Percentiles rank a stretch among this genome's conserved stretches.
These are phyloP conservation scores for Hemiprocne comata DNA, from an alignment of 2,113 vertebrate species.

Conservation along the genomic window DNA sequence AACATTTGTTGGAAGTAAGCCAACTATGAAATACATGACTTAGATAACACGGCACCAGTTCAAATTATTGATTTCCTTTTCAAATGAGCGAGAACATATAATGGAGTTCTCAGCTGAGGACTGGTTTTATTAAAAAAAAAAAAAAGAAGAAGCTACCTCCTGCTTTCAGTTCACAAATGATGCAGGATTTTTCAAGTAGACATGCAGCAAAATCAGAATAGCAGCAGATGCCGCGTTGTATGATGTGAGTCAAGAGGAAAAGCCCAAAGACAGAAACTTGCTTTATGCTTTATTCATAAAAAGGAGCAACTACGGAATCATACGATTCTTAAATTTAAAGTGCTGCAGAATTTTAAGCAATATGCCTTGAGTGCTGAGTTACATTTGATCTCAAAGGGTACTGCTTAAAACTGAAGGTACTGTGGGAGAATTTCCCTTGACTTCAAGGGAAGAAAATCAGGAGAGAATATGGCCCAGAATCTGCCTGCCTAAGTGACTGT, in stretches of 20 bases:
- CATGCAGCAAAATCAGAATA: neutral
- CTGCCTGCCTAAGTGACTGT: neutral
- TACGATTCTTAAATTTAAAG: neutral
- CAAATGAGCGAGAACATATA: neutral
- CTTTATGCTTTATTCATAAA: neutral
- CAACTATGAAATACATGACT: neutral
- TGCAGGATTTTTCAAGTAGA: neutral
- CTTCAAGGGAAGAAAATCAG: neutral
- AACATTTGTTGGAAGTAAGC: neutral
- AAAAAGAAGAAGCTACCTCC: neutral
- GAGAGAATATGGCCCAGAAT: neutral
- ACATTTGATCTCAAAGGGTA: neutral
- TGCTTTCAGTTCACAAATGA: neutral
- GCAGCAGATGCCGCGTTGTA: neutral
- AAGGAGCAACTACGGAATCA: neutral
- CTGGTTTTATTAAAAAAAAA: neutral
- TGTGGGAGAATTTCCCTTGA: neutral
- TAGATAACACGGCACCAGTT: neutral
- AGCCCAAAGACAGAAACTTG: neutral
- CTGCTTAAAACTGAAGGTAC: neutral
- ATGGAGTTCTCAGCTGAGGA: neutral
- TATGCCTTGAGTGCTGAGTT: neutral
- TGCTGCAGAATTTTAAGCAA: neutral
- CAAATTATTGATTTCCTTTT: neutral
- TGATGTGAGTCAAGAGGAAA: neutral